These are phyloP conservation scores for Quadroppia sp. DNA, from an alignment of 2,888 invertebrate genomes.

Conservation along the genomic window DNA sequence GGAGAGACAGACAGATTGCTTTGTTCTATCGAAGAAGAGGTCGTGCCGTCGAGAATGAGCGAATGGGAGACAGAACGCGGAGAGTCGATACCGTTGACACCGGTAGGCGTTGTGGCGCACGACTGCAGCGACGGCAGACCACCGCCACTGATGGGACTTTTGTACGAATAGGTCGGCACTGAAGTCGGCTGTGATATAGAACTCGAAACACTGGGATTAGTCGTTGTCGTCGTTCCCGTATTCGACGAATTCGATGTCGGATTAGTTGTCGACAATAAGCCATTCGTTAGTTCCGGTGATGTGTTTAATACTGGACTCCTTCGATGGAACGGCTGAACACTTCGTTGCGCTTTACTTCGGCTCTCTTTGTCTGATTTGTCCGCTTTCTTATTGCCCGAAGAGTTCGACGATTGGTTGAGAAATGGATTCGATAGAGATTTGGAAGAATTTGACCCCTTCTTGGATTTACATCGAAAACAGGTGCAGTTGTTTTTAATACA, in stretches of 20 bases:
- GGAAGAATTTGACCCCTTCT: constrained; percentile 27
- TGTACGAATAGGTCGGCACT: constrained; percentile 40
- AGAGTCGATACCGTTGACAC: constrained; percentile 38
- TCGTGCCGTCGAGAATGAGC: constrained; percentile 26
- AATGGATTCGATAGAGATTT: constrained; percentile 29
- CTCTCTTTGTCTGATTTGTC: constrained; percentile 39
- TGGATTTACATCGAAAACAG: constrained; percentile 41
- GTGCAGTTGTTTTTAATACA: constrained; percentile 34
- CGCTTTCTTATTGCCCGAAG: constrained; percentile 22
- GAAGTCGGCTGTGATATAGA: constrained; percentile 41
- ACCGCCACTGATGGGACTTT: constrained; percentile 37
- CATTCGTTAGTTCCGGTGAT: neutral
- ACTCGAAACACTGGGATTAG: constrained; percentile 34
- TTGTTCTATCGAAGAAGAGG: constrained; percentile 30
- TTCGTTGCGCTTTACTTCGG: neutral
- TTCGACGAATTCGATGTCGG: neutral
- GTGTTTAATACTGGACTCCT: constrained; percentile 32
- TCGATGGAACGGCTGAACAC: constrained; percentile 37
- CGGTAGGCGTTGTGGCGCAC: constrained; percentile 40
- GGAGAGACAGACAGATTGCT: constrained; percentile 20
- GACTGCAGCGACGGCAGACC: constrained; percentile 39
- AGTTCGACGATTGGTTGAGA: constrained; percentile 35
- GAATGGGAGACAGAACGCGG: constrained; percentile 40
- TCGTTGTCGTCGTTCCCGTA: neutral
- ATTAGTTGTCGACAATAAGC: neutral